phyloP scores from a whole-genome alignment of 2,113 vertebrate genomes.

The Marcusenius ussheri region DNA sequence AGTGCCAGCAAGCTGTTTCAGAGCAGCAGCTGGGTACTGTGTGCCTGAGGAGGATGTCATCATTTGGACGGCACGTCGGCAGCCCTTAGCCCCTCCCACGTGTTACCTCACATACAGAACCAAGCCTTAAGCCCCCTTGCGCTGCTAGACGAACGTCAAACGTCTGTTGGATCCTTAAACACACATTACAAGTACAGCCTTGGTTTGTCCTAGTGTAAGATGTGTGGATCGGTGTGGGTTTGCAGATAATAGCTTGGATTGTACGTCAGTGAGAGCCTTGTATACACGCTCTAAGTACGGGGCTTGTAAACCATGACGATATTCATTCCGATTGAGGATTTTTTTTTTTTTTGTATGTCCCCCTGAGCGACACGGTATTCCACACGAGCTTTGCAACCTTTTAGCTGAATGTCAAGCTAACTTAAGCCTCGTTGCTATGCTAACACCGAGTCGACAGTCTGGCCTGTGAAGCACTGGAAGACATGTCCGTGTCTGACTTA shows the following conservation, averaged over 20 bases:
- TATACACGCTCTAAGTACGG: not conserved
- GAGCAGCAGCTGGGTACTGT: not conserved
- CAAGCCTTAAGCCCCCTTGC: not conserved
- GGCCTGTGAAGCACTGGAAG: constrained; percentile 1
- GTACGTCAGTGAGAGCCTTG: not conserved
- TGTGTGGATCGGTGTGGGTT: not conserved
- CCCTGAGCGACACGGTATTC: constrained; percentile 47
- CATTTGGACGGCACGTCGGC: constrained; percentile 10
- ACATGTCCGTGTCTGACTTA: not conserved
- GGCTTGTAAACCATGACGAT: not conserved
- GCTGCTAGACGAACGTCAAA: not conserved
- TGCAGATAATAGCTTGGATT: not conserved
- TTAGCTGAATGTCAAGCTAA: constrained; percentile 46
- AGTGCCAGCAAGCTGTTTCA: not conserved
- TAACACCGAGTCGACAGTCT: constrained; percentile 42
- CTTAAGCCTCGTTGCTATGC: constrained; percentile 48
- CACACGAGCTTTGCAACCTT: constrained; percentile 44
- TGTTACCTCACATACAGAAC: not conserved
- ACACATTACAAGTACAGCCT: not conserved
- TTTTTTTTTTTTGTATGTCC: constrained; percentile 35
- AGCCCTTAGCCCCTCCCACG: not conserved
- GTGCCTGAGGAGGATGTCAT: constrained; percentile 14
- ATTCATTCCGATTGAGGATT: constrained; percentile 19
- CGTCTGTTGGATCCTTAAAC: not conserved
- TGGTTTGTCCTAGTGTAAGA: not conserved